These are phyloP conservation scores for Siphamia tubifer DNA, from an alignment of 2,113 vertebrate genomes.

Conservation along the genomic window DNA sequence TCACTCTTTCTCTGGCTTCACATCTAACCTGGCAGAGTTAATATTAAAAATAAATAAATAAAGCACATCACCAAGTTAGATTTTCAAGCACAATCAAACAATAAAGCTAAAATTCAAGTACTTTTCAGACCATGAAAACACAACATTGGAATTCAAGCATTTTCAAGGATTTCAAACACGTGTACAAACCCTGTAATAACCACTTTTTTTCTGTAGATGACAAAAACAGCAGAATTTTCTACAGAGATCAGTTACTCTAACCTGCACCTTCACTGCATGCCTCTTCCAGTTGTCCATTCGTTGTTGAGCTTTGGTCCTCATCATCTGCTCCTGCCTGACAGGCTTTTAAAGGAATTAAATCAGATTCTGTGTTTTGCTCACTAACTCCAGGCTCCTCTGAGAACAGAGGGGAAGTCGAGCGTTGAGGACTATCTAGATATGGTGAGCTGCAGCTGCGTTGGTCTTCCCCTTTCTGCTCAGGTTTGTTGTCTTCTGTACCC, in stretches of 20 bases:
- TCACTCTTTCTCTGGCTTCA: no score
- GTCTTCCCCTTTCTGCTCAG: conserved; percentile 9
- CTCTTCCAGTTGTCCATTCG: background rate
- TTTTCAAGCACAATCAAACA: no score
- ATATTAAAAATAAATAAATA: no score
- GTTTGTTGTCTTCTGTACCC: background rate
- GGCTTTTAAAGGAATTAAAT: accelerated
- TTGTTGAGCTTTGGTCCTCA: conserved; percentile 1
- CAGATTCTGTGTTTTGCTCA: background rate
- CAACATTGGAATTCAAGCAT: no score
- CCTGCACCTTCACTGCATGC: conserved; percentile 14
- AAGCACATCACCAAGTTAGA: no score
- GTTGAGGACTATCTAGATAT: background rate
- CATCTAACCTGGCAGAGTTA: no score
- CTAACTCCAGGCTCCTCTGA: background rate
- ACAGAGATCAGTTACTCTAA: conserved; percentile 12
- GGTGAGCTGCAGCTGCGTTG: background rate
- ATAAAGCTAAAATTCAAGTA: no score
- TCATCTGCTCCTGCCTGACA: background rate
- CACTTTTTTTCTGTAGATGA: no score
- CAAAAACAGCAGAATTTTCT: no score
- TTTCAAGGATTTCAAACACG: no score
- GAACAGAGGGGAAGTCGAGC: background rate
- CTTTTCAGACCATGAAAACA: no score
- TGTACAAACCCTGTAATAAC: no score